Conservation (phyloP, 53 echinoderm and acorn worm species). For the Henricia sp. region DNA sequence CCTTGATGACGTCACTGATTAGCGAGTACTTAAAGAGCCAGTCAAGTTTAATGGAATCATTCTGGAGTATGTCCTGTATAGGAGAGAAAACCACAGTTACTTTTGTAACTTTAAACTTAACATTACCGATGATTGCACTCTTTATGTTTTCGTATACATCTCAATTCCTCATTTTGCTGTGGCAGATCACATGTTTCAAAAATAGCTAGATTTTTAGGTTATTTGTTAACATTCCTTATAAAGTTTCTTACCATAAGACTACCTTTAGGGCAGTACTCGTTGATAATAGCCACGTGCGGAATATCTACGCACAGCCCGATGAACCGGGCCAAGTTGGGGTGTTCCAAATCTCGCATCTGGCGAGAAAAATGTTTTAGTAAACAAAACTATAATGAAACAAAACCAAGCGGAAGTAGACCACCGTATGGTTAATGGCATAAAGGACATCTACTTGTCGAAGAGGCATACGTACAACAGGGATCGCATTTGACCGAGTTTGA, state of each 20-base stretch:
- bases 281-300: slow-evolving; percentile 78
- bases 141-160: no score
- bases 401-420: background rate
- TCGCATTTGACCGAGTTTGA: no score
- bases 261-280: slow-evolving; percentile 82
- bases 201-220: background rate
- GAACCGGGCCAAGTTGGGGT: slow-evolving; percentile 85
- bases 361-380: background rate
- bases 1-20: slow-evolving; percentile 85
- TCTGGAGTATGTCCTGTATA: slow-evolving; percentile 87
- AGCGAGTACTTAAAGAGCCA: slow-evolving; percentile 87
- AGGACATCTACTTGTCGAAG: no score
- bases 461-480: no score
- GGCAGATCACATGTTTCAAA: background rate
- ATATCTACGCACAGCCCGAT: slow-evolving; percentile 87
- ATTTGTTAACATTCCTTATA: background rate
- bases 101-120: no score
- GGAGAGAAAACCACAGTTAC: no score
- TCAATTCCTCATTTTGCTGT: background rate
- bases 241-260: slow-evolving; percentile 76
- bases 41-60: slow-evolving; percentile 88
- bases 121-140: no score
- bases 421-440: background rate
- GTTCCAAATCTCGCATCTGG: slow-evolving; percentile 86
- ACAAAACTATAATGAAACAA: background rate